Base-by-base conservation (phyloP, 2,888 invertebrate genomes). In the Thereva unica region DNA sequence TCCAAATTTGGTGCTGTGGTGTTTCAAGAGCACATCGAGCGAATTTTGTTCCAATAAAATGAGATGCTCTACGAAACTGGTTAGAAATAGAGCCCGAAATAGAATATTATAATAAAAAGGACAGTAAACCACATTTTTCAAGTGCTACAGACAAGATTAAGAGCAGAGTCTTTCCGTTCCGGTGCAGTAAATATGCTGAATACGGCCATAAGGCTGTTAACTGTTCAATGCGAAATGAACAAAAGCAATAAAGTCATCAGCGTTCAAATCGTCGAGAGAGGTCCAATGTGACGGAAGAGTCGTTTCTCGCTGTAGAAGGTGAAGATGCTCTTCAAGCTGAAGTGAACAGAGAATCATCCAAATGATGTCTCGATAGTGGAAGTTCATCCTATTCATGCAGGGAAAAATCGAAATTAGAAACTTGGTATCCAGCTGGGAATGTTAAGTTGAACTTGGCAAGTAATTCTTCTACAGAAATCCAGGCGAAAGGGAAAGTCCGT, bases 291-390 rank as follows among this genome's bases (percentile, higher is more conserved):
- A 10, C 45, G n/a, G 45, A 45, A 45, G 45, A 6, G 4, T 45
- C 45, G 12, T 45, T 45, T 6, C 45, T 45, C n/a, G 45, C 45
- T 10, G 45, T 45, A 45, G 45, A 12, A 45, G 6, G 45, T 45
- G 45, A 45, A 45, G 6, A 45, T 10, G 50, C 23, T 4, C 35
- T 50, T 10, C 23, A 50, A 50, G 12, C 50, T 23, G 50, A 50
- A 10, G 50, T 50, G 8, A 10, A 50, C 50, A 23, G 50, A 23
- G 23, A 50, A 5, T 50, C 12, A 50, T 34, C 50, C 50, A 9
- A 50, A 9, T 50, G 50, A 35, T 50, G 50, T 50, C 50, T 50
- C 50, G 49, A 49, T 49, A n/a, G n/a, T n/a, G n/a, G n/a, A n/a
- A n/a, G n/a, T n/a, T n/a, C n/a, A n/a, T n/a, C n/a, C n/a, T n/a